phyloP scores from a whole-genome alignment of 2,888 invertebrate species.

The Plusia festucae region DNA sequence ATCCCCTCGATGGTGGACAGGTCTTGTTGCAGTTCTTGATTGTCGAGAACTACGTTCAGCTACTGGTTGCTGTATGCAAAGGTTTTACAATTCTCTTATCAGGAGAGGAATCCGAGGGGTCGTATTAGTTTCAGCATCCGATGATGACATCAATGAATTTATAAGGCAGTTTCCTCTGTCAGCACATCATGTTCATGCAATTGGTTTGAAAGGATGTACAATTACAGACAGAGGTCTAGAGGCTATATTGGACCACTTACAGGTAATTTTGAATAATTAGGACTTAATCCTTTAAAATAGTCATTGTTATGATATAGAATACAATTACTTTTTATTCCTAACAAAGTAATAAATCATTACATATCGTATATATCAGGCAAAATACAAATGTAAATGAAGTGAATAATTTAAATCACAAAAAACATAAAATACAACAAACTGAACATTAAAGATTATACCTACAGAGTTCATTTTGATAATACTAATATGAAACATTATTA shows the following conservation, averaged over 20 bases:
- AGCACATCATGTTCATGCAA: conserved; percentile 94
- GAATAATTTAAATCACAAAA: too few relatives aligned
- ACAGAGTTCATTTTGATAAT: too few relatives aligned
- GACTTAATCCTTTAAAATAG: too few relatives aligned
- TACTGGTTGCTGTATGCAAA: conserved; percentile 85
- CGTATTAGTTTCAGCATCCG: conserved; percentile 95
- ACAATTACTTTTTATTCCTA: too few relatives aligned
- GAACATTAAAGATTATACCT: too few relatives aligned
- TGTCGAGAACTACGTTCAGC: conserved; percentile 94
- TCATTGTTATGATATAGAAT: too few relatives aligned
- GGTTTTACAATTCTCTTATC: conserved; percentile 94
- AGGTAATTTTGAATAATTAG: conserved; percentile 91
- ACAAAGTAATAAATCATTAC: too few relatives aligned
- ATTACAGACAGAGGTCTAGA: conserved; percentile 97
- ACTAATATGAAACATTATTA: not conserved
- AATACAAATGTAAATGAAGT: too few relatives aligned
- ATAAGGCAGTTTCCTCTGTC: conserved; percentile 95
- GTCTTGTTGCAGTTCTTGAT: conserved; percentile 95
- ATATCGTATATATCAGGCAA: too few relatives aligned
- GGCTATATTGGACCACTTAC: conserved; percentile 95
- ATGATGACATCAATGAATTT: conserved; percentile 96
- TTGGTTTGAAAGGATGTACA: conserved; percentile 96
- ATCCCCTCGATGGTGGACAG: conserved; percentile 96
- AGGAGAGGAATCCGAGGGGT: conserved; percentile 96
- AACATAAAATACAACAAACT: too few relatives aligned